A percentile compares a stretch with the other conserved stretches of the same genome.
Evolutionary conservation across 2,797 vertebrate genomes (phyloP).

Genomic region (Rhodeus uyekii): DNA sequence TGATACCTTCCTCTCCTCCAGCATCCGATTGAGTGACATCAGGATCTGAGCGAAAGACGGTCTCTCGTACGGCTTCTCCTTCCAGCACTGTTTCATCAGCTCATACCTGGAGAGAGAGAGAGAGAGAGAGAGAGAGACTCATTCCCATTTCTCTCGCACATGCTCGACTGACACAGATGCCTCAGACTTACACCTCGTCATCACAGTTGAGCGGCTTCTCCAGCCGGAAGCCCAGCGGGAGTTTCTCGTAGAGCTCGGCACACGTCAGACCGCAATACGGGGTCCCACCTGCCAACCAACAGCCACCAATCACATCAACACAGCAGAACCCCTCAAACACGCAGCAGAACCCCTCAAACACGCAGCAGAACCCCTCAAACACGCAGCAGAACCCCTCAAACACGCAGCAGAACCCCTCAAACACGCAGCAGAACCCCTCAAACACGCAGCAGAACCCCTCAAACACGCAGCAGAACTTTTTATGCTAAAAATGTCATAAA

Average conservation of each 20-base stretch:
- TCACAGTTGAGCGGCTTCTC: conserved; percentile 91
- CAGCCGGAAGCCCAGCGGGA: conserved; percentile 85
- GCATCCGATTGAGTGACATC: conserved; percentile 84
- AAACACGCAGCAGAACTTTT: too few species aligned
- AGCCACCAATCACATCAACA: neutral
- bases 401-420: too few species aligned
- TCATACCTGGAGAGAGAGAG: conserved; percentile 76
- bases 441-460: too few species aligned
- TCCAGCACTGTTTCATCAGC: conserved; percentile 87
- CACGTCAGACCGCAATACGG: conserved; percentile 89
- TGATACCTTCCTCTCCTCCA: conserved; percentile 86
- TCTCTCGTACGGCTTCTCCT: conserved; percentile 87
- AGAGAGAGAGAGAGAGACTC: neutral
- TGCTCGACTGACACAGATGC: neutral
- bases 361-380: too few species aligned
- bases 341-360: too few species aligned
- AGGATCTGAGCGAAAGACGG: conserved; percentile 86
- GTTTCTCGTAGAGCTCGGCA: conserved; percentile 86
- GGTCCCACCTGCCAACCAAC: conserved; percentile 77
- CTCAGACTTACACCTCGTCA: conserved; percentile 83
- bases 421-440: too few species aligned
- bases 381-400: too few species aligned
- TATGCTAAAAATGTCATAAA: too few species aligned
- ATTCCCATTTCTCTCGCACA: neutral
- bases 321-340: neutral